These are phyloP conservation scores for Globodera ellingtonae DNA, from an alignment of 1,140 invertebrate genomes.

Conservation along the genomic window DNA sequence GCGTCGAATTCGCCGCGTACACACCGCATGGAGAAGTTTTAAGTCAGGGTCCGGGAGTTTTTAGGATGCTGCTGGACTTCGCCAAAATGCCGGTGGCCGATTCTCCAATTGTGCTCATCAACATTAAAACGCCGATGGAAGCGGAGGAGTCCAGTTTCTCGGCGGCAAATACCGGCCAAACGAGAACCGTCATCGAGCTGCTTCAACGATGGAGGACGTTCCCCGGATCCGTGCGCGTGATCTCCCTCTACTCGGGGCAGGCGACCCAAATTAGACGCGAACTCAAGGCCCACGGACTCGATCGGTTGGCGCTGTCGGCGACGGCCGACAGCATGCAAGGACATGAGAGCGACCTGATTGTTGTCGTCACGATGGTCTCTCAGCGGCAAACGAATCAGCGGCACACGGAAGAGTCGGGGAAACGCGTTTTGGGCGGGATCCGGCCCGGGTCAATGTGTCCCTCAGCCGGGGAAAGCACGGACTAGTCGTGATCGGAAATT, in stretches of 20 bases:
- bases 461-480: neutral
- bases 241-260: neutral
- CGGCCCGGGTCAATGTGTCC: neutral
- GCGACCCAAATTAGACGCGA: neutral
- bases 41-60: neutral
- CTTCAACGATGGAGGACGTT: neutral
- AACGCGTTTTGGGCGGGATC: constrained; percentile 7
- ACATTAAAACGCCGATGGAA: neutral
- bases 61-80: neutral
- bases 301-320: neutral
- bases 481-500: neutral
- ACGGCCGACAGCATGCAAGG: neutral
- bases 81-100: neutral
- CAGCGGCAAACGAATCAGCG: neutral
- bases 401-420: neutral
- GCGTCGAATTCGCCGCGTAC: constrained; percentile 2
- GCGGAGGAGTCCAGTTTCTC: neutral
- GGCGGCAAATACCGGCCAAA: neutral
- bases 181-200: neutral
- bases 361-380: neutral
- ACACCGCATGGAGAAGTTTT: neutral
- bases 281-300: neutral
- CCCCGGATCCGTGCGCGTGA: neutral
- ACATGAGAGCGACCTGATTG: neutral
- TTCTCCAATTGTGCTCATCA: neutral